Evolutionary conservation across 2,797 vertebrate species (phyloP).

Genomic region (Coreius guichenoti): DNA sequence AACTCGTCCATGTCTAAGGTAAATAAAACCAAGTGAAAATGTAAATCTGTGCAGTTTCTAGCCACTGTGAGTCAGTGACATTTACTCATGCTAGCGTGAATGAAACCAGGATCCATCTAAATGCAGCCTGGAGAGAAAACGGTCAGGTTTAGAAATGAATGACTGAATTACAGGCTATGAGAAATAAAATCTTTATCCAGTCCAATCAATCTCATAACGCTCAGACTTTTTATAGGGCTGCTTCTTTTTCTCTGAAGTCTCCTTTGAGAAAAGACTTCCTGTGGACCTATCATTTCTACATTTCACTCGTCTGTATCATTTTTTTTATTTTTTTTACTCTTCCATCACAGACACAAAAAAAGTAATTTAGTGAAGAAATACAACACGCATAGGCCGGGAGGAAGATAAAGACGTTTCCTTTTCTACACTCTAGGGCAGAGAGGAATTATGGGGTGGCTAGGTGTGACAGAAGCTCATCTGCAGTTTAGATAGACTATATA

Average conservation of each 20-base stretch:
- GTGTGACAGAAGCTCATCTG: constrained; percentile 67
- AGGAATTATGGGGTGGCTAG: constrained; percentile 62
- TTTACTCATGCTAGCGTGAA: constrained; percentile 27
- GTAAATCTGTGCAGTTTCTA: constrained; percentile 10
- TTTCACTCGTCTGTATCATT: constrained; percentile 72
- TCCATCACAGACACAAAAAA: constrained; percentile 71
- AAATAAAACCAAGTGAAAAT: constrained; percentile 6
- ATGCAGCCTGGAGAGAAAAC: constrained; percentile 25
- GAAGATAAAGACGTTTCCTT: constrained; percentile 75
- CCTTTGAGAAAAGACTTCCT: constrained; percentile 42
- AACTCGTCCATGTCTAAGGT: background rate
- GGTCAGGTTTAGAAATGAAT: constrained; percentile 34
- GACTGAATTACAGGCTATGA: constrained; percentile 44
- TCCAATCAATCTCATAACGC: constrained; percentile 52
- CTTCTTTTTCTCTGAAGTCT: constrained; percentile 41
- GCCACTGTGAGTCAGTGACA: constrained; percentile 24
- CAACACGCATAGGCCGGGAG: constrained; percentile 64
- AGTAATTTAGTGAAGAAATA: constrained; percentile 77
- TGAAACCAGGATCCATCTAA: constrained; percentile 31
- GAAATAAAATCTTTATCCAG: constrained; percentile 39
- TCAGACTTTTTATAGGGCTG: constrained; percentile 38
- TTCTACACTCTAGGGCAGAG: constrained; percentile 53
- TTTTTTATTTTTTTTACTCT: constrained; percentile 70
- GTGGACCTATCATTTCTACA: constrained; percentile 71
- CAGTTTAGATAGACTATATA: constrained; percentile 58